Evolutionary conservation across 2,797 vertebrate genomes (phyloP), one percentile per base, ranked within the genome.

Genomic region (Melanotaenia boesemani): DNA sequence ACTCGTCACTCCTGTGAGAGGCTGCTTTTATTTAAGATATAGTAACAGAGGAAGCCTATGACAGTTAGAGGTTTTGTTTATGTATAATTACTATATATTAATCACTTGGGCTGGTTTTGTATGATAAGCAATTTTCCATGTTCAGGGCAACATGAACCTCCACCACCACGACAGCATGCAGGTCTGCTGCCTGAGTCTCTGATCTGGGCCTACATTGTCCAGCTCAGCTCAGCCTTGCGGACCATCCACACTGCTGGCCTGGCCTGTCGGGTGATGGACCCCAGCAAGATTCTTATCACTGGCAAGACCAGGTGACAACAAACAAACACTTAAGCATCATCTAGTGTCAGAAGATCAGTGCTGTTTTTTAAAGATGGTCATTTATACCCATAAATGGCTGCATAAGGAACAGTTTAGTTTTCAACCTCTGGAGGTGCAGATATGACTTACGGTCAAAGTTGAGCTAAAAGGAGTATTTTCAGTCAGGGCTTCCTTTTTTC

Each of bases 201-300:
- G 67, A 99, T 99, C 86, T 99, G 98, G 98, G 98, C 98, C 0
- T 99, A 99, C 76, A 98, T 99, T 2, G 98, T 99, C 76, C 98
- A 99, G 82, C 95, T 99, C 28, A 99, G 98, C 86, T 99, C 98
- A 3, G 98, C 98, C 0, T 86, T 99, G 77, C 95, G 98, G 52
- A 98, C 97, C 88, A 97, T 98, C 90, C 98, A 99, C 87, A 99
- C 98, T 1, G 98, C 98, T 7, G 98, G 98, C 63, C 92, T 99
- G 80, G 98, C 98, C 0, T 99, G 98, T 91, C 95, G 98, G 56
- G 97, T 99, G 76, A 99, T 99, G 98, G 97, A 99, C 91, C 98
- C 98, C 89, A 99, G 97, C 67, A 99, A 99, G 93, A 99, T 99
- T 94, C 94, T 99, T 77, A 98, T 99, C 86, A 98, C 97, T 41